phyloP scores from a whole-genome alignment of 2,797 vertebrate species.

The Steatocranus sp. region DNA sequence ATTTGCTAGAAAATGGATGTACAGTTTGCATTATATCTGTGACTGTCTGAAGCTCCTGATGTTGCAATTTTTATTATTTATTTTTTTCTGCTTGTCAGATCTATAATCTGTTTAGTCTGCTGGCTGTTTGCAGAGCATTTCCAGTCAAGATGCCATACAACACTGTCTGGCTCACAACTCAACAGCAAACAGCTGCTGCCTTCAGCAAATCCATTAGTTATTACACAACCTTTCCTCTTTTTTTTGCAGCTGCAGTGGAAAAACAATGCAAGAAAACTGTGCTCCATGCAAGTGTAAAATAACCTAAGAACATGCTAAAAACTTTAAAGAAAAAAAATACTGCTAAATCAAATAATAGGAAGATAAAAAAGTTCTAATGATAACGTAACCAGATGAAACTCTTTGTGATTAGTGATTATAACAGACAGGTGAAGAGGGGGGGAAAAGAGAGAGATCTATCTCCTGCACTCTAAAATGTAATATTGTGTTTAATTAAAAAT shows the following conservation, averaged over 20 bases:
- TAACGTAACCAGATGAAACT: background rate
- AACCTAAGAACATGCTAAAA: background rate
- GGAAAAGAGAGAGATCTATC: fast-evolving
- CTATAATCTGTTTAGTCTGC: slow-evolving; percentile 27
- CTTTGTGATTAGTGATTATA: background rate
- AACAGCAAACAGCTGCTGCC: slow-evolving; percentile 36
- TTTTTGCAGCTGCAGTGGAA: background rate
- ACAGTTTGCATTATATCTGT: background rate
- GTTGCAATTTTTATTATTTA: background rate
- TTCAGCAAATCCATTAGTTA: background rate
- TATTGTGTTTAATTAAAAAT: background rate
- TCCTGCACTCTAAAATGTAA: background rate
- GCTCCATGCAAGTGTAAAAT: background rate
- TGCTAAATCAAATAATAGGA: background rate
- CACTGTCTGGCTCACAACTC: slow-evolving; percentile 19
- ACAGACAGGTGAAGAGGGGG: background rate
- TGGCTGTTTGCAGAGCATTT: slow-evolving; percentile 16
- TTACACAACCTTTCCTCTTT: background rate
- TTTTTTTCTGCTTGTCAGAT: background rate
- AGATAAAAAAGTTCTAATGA: background rate
- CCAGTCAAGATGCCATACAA: slow-evolving; percentile 5
- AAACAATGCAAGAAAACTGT: background rate
- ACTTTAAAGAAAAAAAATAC: background rate
- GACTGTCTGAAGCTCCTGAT: background rate
- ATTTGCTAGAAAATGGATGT: background rate